Percentiles rank a stretch among this genome's conserved stretches.
phyloP scores from a whole-genome alignment of 2,113 vertebrate genomes.

The Sapajus apella region DNA sequence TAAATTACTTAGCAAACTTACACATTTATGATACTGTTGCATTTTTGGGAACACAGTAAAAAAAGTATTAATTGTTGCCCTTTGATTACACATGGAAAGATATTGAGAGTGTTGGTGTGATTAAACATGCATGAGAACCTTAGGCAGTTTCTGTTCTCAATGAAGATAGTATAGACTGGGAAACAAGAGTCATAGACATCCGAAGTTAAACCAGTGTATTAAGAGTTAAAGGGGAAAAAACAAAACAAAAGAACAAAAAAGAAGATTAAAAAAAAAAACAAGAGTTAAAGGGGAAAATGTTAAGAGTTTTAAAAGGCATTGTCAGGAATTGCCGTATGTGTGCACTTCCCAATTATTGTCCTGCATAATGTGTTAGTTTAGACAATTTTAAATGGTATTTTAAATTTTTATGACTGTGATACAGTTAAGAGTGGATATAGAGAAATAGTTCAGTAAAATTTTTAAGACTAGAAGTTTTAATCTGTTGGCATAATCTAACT shows the following conservation, averaged over 20 bases:
- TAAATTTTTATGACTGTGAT: slow-evolving; percentile 5
- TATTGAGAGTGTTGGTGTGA: slow-evolving; percentile 5
- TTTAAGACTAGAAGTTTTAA: slow-evolving; percentile 45
- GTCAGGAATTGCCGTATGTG: neutral
- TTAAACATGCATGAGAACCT: slow-evolving; percentile 38
- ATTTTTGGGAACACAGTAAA: slow-evolving; percentile 21
- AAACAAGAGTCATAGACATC: neutral
- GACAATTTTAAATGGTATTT: slow-evolving; percentile 21
- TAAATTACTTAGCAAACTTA: slow-evolving; percentile 1
- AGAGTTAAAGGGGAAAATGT: neutral
- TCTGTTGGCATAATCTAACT: neutral
- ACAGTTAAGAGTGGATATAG: slow-evolving; percentile 4
- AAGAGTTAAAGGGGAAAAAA: neutral
- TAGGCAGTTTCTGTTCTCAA: neutral
- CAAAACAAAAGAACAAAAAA: no score
- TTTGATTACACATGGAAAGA: neutral
- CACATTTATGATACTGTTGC: neutral
- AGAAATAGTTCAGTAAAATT: slow-evolving; percentile 32
- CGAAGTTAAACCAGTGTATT: neutral
- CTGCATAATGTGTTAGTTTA: neutral
- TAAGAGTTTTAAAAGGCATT: neutral
- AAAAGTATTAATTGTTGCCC: neutral
- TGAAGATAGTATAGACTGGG: neutral
- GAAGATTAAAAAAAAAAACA: neutral
- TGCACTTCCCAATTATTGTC: neutral